Base-by-base conservation (phyloP, 2,888 invertebrate species). In the Gymnocheta viridis region DNA sequence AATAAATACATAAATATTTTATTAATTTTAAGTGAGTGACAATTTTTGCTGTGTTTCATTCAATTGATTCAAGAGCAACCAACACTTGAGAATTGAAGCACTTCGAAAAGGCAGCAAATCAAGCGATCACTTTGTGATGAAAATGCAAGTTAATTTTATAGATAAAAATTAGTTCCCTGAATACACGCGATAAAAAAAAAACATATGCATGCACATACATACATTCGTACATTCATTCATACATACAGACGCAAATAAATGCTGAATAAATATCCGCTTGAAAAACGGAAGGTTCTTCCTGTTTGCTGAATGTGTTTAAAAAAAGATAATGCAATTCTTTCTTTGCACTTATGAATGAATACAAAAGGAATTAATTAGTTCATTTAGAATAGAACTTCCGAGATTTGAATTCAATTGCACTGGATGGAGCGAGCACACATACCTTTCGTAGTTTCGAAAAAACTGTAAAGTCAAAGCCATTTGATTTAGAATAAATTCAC, bases 361-460 rank as follows among this genome's bases (percentile, higher is more conserved):
- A n/a, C n/a, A n/a, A n/a, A n/a, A n/a, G n/a, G n/a, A n/a, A n/a
- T n/a, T n/a, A n/a, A n/a, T n/a, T n/a, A n/a, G n/a, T n/a, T n/a
- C n/a, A n/a, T n/a, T n/a, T n/a, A n/a, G n/a, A n/a, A n/a, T n/a
- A n/a, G n/a, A n/a, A n/a, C n/a, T n/a, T n/a, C n/a, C n/a, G n/a
- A n/a, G n/a, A n/a, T n/a, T n/a, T n/a, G n/a, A n/a, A n/a, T n/a
- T n/a, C 17, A 66, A 66, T n/a, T 22, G 10, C 14, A 44, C 2
- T n/a, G n/a, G n/a, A n/a, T n/a, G n/a, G n/a, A n/a, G 17, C 38
- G 6, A 51, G 17, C 19, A 4, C 10, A 51, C 51, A 1, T 7
- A 96, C 96, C 94, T 93, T 90, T 96, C 95, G 89, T 94, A 96
- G 90, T 96, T 95, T 86, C 95, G 94, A 88, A 96, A 96, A 92